Evolutionary conservation across 2,888 invertebrate species (phyloP), one percentile per base, ranked within the genome.

Genomic region (Epinotia bilunana): DNA sequence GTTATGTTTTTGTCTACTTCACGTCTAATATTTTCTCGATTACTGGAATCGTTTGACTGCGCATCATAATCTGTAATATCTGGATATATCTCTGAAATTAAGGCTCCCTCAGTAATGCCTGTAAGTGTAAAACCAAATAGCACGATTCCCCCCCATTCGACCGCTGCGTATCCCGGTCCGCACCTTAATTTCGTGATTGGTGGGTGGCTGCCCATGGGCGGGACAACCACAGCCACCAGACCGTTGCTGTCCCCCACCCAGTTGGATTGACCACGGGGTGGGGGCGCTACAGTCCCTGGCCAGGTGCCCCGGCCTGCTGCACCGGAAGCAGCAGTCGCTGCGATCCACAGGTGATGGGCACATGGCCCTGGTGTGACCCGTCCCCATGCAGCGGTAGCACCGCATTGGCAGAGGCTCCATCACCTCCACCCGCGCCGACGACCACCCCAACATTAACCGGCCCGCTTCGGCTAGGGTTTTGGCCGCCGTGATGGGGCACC

Each of bases 1-100:
- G 49, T 49, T 18, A 77, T 77, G 18, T 62, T 65, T 5, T 73
- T 28, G 20, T 58, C 39, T 13, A 75, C 63, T 11, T 78, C 72
- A 12, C 46, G 7, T 28, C 77, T 76, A 46, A 76, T 39, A 6
- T 55, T 33, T 12, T 55, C 57, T 28, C 76, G 16, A 18, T 58
- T 58, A 23, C 13, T 58, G 9, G 58, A 46, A 11, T 46, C 12
- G 4, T 9, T 11, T 20, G 43, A 12, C 39, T 33, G n/a, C 4
- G 9, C 33, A 20, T 46, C n/a, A 46, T 63, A 20, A 12, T 46
- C 39, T 63, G 18, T 12, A 46, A 63, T 46, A 46, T 63, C 63
- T 11, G 63, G 39, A 23, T 58, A 13, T 58, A 58, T 58, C 20
- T 58, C 58, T 23, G 28, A 11, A 4, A 58, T 23, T 28, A 58